phyloP scores from a whole-genome alignment of 2,113 vertebrate genomes.

The Typhlomys cinereus region DNA sequence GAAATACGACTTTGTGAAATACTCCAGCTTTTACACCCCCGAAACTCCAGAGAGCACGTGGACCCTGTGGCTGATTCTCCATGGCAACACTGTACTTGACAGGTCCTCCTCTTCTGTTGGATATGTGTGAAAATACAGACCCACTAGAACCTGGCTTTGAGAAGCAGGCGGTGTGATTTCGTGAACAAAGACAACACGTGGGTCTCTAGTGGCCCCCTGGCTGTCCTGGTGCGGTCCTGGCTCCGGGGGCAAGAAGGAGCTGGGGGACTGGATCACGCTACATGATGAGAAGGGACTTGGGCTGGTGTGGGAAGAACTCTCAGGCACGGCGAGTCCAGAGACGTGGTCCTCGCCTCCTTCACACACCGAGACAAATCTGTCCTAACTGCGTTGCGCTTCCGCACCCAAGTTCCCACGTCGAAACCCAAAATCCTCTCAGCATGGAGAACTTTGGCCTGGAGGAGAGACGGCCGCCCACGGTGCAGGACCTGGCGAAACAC shows the following conservation, averaged over 20 bases:
- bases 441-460: neutral
- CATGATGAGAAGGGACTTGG: rapidly evolving
- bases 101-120: neutral
- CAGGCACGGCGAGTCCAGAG: rapidly evolving
- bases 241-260: neutral
- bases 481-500: neutral
- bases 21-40: too few relatives aligned
- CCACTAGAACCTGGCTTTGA: neutral
- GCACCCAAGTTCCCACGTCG: neutral
- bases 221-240: neutral
- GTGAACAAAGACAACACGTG: rapidly evolving
- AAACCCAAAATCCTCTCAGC: neutral
- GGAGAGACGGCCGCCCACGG: rapidly evolving
- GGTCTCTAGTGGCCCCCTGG: neutral
- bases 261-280: rapidly evolving
- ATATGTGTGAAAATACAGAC: neutral
- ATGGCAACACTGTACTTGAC: rapidly evolving
- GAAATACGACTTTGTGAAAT: neutral
- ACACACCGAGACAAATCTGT: rapidly evolving
- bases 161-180: rapidly evolving
- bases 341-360: rapidly evolving
- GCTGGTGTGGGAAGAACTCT: neutral
- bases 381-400: rapidly evolving
- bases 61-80: neutral
- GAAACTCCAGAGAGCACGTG: neutral